Evolutionary conservation across 2,113 vertebrate species (phyloP).

Genomic region (Lethenteron reissneri): DNA sequence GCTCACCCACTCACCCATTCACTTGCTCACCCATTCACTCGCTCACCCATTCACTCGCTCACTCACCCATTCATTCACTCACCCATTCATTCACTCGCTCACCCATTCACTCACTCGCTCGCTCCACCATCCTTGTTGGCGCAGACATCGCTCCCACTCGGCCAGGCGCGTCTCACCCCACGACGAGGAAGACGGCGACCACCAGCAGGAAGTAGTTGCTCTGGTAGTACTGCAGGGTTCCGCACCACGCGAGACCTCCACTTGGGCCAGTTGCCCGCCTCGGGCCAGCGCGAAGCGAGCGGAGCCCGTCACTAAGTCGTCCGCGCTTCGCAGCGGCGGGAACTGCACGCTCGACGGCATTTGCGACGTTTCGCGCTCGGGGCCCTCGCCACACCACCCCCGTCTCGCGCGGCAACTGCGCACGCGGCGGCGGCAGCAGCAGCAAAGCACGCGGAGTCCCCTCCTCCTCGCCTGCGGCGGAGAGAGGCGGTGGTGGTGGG

Average conservation of each 20-base stretch:
- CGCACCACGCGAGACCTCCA: conserved; percentile 33
- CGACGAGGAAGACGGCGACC: conserved; percentile 16
- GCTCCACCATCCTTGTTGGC: not conserved
- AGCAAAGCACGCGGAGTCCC: conserved; percentile 10
- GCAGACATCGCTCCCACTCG: too few species aligned
- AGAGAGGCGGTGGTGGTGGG: conserved; percentile 14
- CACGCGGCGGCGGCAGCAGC: conserved; percentile 16
- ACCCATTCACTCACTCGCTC: not conserved
- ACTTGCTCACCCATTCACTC: too few species aligned
- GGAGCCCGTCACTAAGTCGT: conserved; percentile 26
- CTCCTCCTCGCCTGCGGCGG: conserved; percentile 17
- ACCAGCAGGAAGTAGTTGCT: conserved; percentile 24
- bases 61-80: too few species aligned
- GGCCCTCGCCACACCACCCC: too few species aligned
- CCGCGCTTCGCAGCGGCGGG: conserved; percentile 18
- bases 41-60: too few species aligned
- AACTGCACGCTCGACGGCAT: conserved; percentile 18
- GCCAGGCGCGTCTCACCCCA: conserved; percentile 20
- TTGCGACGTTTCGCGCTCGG: too few species aligned
- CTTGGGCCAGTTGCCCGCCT: conserved; percentile 21
- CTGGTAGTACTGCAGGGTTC: conserved; percentile 33
- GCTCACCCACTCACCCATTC: too few species aligned
- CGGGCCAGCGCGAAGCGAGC: conserved; percentile 23
- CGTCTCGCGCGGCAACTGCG: too few species aligned
- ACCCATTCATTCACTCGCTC: too few species aligned